Evolutionary conservation across 2,113 vertebrate genomes (phyloP).

Genomic region (Origma solitaria): DNA sequence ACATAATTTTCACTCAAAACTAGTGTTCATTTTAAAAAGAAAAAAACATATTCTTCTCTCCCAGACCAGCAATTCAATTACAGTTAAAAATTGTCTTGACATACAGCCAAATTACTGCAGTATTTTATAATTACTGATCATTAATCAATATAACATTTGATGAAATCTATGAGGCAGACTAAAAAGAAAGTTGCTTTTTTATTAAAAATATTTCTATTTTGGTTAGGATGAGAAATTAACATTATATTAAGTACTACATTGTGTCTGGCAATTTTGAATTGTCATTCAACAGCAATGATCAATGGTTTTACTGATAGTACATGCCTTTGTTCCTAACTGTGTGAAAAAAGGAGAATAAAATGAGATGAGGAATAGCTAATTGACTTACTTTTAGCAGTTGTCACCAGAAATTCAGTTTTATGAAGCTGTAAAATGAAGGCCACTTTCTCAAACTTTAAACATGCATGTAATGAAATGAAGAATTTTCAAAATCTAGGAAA

Average conservation of each 20-base stretch:
- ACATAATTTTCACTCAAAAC: not conserved
- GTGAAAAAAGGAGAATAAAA: not conserved
- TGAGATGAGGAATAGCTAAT: rapidly evolving
- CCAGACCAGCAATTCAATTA: not conserved
- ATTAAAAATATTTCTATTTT: not conserved
- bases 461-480: not conserved
- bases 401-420: not conserved
- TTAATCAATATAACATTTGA: not conserved
- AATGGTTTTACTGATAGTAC: not conserved
- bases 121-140: not conserved
- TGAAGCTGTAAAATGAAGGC: not conserved
- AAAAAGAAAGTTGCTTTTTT: not conserved
- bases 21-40: not conserved
- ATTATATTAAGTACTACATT: not conserved
- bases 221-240: not conserved
- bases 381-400: not conserved
- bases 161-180: not conserved
- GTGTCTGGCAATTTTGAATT: not conserved
- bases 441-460: not conserved
- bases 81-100: not conserved
- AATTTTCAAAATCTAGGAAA: not conserved
- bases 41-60: not conserved
- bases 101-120: not conserved
- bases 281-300: not conserved
- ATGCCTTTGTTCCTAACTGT: not conserved